Percentiles rank a stretch among this genome's conserved stretches.
Conservation (phyloP, 64 coral and sea anemone species). For the Montipora sp. region DNA sequence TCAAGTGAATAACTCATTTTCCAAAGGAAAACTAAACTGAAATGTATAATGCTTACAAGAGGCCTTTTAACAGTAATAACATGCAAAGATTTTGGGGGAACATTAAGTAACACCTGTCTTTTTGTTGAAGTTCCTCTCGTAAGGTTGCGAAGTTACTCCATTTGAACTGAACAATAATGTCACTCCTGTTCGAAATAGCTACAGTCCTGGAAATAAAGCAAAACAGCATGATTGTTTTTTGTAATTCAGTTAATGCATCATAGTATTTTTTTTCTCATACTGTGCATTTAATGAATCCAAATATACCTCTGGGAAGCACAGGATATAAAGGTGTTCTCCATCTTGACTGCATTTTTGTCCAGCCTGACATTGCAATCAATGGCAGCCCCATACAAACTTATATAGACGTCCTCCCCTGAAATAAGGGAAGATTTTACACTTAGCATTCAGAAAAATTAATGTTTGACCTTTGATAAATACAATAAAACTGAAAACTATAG, state of each 20-base stretch:
- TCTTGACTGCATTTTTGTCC: slow-evolving; percentile 95
- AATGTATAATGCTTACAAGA: no score
- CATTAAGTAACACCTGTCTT: slow-evolving; percentile 68
- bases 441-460: not conserved
- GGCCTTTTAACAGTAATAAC: no score
- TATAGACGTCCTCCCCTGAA: slow-evolving; percentile 92
- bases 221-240: not conserved
- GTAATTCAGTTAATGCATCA: no score
- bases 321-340: slow-evolving; percentile 99
- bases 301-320: slow-evolving; percentile 91
- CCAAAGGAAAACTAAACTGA: no score
- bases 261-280: no score
- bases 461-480: not conserved
- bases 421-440: not conserved
- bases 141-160: slow-evolving; percentile 99
- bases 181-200: slow-evolving; percentile 90
- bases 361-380: slow-evolving; percentile 95
- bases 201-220: slow-evolving; percentile 65
- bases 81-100: not conserved
- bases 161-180: slow-evolving; percentile 94
- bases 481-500: not conserved
- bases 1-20: no score
- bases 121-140: slow-evolving; percentile 85
- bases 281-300: not conserved
- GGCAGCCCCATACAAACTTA: slow-evolving; percentile 89